Conservation (phyloP, 1,140 invertebrate species). For the Ooceraea biroi region DNA sequence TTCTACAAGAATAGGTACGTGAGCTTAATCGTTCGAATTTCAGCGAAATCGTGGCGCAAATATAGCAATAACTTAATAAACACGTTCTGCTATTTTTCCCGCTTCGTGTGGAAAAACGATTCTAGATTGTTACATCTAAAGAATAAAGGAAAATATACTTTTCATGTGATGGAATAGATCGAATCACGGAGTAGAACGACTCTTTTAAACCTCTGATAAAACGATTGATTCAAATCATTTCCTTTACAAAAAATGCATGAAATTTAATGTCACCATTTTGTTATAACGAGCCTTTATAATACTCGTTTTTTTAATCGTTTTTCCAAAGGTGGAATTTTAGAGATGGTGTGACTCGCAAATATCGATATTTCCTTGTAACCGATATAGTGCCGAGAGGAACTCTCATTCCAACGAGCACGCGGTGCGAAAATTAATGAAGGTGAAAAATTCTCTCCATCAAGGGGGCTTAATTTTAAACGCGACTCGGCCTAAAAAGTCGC, state of each 20-base stretch:
- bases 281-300: neutral
- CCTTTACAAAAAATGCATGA: too few species aligned
- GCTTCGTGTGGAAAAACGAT: too few species aligned
- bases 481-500: conserved; percentile 34
- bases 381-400: neutral
- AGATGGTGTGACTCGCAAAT: neutral
- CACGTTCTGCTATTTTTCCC: too few species aligned
- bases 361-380: conserved; percentile 1
- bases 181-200: too few species aligned
- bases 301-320: neutral
- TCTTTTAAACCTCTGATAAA: too few species aligned
- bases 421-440: conserved; percentile 42
- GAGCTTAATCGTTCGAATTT: neutral
- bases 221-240: too few species aligned
- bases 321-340: neutral
- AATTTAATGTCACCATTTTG: too few species aligned
- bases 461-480: conserved; percentile 42
- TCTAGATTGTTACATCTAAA: too few species aligned
- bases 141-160: too few species aligned
- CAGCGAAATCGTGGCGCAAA: neutral
- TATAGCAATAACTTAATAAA: neutral
- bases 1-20: neutral
- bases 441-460: conserved; percentile 25
- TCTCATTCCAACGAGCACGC: conserved; percentile 1
- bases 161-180: too few species aligned